phyloP scores from a whole-genome alignment of 1,140 invertebrate species.

The Brevipalpus yothersi region DNA sequence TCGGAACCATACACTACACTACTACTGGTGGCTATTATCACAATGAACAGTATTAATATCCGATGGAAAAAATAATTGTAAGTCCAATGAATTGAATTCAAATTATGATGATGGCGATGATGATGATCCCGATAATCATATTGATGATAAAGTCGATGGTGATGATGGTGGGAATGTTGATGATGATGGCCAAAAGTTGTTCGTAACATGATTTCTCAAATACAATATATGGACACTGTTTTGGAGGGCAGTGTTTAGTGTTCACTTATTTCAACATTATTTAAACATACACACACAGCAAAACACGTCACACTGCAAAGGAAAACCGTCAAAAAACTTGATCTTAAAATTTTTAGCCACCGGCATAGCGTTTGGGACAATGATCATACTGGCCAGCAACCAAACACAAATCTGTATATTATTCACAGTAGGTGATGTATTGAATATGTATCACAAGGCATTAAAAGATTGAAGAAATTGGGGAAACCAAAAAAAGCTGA shows the following conservation, averaged over 20 bases:
- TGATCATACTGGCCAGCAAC: no score
- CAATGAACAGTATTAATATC: neutral
- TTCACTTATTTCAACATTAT: neutral
- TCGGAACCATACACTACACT: no score
- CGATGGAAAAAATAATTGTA: neutral
- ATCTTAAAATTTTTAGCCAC: neutral
- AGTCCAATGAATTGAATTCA: neutral
- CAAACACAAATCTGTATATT: no score
- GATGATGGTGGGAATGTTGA: neutral
- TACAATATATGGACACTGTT: neutral
- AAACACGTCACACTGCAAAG: neutral
- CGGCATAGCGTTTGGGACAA: neutral
- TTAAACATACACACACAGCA: neutral
- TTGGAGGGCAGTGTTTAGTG: neutral
- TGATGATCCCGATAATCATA: neutral
- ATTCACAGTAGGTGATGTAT: no score
- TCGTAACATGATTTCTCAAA: neutral
- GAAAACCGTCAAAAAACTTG: neutral
- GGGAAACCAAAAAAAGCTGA: no score
- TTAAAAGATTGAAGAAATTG: no score
- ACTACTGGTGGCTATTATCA: no score
- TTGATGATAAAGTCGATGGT: neutral
- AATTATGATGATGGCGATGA: neutral
- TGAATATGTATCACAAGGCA: no score
- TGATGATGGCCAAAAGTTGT: neutral